These are phyloP conservation scores for Amitus sp. DNA, from an alignment of 2,888 invertebrate species.

Conservation along the genomic window DNA sequence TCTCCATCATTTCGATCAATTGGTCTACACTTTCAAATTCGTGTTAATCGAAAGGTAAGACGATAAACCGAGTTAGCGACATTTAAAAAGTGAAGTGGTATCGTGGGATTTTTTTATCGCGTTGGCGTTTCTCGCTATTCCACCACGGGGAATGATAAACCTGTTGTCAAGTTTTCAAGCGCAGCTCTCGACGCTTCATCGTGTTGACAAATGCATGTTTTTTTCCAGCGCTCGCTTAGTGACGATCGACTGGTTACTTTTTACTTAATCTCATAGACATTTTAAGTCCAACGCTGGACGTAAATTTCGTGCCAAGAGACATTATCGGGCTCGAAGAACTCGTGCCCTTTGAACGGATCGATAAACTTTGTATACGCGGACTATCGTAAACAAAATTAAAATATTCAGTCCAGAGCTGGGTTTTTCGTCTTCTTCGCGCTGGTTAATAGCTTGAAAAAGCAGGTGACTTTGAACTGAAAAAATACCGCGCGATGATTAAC, in stretches of 20 bases:
- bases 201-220: neutral
- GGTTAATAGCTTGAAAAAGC: conserved; percentile 14
- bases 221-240: neutral
- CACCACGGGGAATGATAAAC: neutral
- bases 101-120: neutral
- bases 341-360: neutral
- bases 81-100: neutral
- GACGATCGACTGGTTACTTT: neutral
- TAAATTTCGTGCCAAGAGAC: neutral
- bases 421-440: conserved; percentile 14
- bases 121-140: neutral
- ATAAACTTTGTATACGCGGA: neutral
- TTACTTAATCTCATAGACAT: neutral
- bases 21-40: neutral
- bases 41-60: neutral
- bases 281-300: neutral
- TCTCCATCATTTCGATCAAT: neutral
- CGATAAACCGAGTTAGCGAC: neutral
- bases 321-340: neutral
- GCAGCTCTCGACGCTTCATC: neutral
- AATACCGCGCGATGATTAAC: neutral
- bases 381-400: too few relatives aligned
- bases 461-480: conserved; percentile 5
- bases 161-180: neutral
- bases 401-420: too few relatives aligned